Evolutionary conservation across 2,888 invertebrate species (phyloP), one percentile per base, ranked within the genome.

Genomic region (Drosophila anomalata): DNA sequence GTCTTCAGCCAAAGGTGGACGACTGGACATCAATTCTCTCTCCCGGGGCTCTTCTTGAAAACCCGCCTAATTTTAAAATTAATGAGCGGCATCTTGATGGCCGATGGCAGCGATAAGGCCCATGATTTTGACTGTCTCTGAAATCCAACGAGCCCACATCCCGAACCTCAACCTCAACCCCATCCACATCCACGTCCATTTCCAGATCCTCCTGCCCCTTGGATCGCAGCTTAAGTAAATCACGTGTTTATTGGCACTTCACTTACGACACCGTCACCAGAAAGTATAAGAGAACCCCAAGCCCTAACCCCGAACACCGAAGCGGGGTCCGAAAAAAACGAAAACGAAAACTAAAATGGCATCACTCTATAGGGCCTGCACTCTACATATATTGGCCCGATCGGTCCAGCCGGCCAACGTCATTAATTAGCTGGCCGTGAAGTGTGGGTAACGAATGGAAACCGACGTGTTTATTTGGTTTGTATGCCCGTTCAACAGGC

Each of bases 41-140:
- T 79, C 76, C 29, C n/a, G 39, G 60, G 77, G 62, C 77, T 76
- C 76, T 82, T 77, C 85, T 79, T 77, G 83, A 89, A 87, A 89
- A 89, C 87, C 86, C 85, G 88, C 89, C 90, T 90, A 90, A 90
- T 90, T 90, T 90, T 88, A 84, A 90, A 90, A 90, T 90, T 90
- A 90, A 90, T 90, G 90, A 90, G 81, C 87, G 89, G 90, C 85
- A 90, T 89, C 90, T 89, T 89, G 89, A 90, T 89, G 89, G 89
- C 88, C 89, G 90, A 90, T 90, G 81, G 78, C 78, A 75, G 73
- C 79, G 90, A 90, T 90, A 90, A 89, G 82, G 73, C 72, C 77
- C 79, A 87, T 86, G 83, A 88, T 80, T 88, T 86, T 76, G 83
- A 53, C 80, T 83, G 83, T 77, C 84, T 70, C 81, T 75, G 52